phyloP scores from a whole-genome alignment of 1,140 invertebrate genomes.

The Pseudachorutes palmiensis region DNA sequence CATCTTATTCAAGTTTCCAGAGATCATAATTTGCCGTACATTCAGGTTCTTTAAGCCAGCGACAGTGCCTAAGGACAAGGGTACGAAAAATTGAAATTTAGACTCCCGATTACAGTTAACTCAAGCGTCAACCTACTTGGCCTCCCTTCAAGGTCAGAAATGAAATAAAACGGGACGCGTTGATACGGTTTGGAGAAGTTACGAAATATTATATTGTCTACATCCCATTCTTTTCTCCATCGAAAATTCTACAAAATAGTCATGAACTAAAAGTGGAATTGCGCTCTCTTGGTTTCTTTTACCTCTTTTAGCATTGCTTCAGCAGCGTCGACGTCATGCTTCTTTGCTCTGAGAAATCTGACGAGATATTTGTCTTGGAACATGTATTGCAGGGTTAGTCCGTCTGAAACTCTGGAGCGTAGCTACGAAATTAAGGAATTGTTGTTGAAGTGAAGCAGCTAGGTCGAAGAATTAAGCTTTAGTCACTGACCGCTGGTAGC shows the following conservation, averaged over 20 bases:
- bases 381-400: not conserved
- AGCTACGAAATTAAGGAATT: not conserved
- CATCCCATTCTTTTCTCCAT: not conserved
- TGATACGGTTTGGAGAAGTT: not conserved
- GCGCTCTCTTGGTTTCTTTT: too few species aligned
- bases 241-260: not conserved
- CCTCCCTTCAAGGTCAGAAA: not conserved
- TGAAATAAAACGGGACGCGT: not conserved
- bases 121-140: not conserved
- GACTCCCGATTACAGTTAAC: too few species aligned
- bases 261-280: not conserved
- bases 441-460: not conserved
- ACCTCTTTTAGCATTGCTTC: not conserved
- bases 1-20: not conserved
- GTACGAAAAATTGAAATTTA: not conserved
- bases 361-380: not conserved
- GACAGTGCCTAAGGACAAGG: not conserved
- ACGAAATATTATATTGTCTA: not conserved
- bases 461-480: not conserved
- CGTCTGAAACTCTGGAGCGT: not conserved
- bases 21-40: not conserved
- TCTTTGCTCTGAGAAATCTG: not conserved
- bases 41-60: not conserved
- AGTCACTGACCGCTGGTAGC: not conserved
- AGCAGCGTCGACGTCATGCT: not conserved